phyloP scores from a whole-genome alignment of 2,113 vertebrate species.

The Hyperoodon ampullatus region DNA sequence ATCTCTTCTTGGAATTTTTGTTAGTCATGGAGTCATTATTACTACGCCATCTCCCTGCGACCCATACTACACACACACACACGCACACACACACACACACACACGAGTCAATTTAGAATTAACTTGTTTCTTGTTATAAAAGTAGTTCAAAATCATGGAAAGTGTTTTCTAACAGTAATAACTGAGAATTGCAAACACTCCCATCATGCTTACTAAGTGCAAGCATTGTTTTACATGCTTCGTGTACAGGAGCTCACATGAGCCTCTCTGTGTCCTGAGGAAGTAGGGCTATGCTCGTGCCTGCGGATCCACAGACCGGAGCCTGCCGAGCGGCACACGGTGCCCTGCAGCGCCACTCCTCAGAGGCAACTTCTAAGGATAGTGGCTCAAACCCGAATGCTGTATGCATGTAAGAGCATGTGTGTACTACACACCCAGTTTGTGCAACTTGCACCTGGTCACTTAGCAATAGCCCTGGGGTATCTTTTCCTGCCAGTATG shows the following conservation, averaged over 20 bases:
- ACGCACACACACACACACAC: not conserved
- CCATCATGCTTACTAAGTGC: not conserved
- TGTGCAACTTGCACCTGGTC: too few relatives aligned
- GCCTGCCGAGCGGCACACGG: not conserved
- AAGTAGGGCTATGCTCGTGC: not conserved
- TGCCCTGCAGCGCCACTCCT: not conserved
- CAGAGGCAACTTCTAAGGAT: not conserved
- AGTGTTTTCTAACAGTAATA: not conserved
- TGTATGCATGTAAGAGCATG: rapidly evolving
- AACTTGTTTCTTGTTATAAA: not conserved
- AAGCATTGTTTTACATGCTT: not conserved
- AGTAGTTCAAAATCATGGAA: not conserved
- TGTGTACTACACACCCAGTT: not conserved
- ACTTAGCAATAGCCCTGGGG: not conserved
- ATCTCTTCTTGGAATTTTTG: not conserved
- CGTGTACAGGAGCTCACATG: not conserved
- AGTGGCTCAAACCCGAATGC: too few relatives aligned
- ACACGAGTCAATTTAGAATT: not conserved
- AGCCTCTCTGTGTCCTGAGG: not conserved
- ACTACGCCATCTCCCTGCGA: not conserved
- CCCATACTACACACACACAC: too few relatives aligned
- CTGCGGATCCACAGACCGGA: too few relatives aligned
- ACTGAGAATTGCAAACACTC: not conserved
- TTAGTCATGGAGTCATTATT: not conserved
- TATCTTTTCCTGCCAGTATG: not conserved